Evolutionary conservation across 35 echinoderm and acorn worm species (phyloP), one percentile per base, ranked within the genome.

Genomic region (Ophiothrix spiculata): DNA sequence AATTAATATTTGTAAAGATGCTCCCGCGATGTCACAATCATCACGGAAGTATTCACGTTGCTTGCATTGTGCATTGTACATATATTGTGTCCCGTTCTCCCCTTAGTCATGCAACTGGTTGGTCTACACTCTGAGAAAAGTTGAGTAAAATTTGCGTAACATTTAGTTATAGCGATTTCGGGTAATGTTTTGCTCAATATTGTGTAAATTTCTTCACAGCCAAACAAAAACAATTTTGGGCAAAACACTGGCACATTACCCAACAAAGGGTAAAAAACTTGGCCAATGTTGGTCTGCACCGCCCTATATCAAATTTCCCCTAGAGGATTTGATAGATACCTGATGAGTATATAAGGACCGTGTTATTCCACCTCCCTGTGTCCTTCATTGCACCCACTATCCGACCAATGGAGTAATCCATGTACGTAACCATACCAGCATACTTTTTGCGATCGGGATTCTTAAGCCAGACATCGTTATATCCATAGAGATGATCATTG

Each of bases 371-470:
- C 15, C 81, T 41, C 21, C 90, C 83, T 34, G 35, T 39, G 32
- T 64, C 49, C 33, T 91, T 36, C 36, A 91, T 31, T 1, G 77
- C 40, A 13, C 33, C 76, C 0, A 80, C 78, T 28, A 91, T 45
- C 28, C 86, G 79, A 0, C 90, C 90, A 38, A 91, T 77, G 19
- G 84, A 84, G 25, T 91, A 84, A 74, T 91, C 90, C 90, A 91
- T 91, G 32, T 74, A 88, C 28, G 90, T 86, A 10, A 86, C 84
- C 90, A 91, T 91, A 25, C 75, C 90, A 29, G 90, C 83, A 40
- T 91, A 91, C 38, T 11, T 33, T 56, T 83, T 79, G 0, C 16
- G 2, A 1, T 23, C 39, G 28, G 39, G n/a, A 10, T 87, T 64
- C 40, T 33, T 80, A 25, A n/a, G n/a, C n/a, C n/a, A n/a, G n/a